phyloP scores from a whole-genome alignment of 2,113 vertebrate species.

The Sinocyclocheilus rhinocerous region DNA sequence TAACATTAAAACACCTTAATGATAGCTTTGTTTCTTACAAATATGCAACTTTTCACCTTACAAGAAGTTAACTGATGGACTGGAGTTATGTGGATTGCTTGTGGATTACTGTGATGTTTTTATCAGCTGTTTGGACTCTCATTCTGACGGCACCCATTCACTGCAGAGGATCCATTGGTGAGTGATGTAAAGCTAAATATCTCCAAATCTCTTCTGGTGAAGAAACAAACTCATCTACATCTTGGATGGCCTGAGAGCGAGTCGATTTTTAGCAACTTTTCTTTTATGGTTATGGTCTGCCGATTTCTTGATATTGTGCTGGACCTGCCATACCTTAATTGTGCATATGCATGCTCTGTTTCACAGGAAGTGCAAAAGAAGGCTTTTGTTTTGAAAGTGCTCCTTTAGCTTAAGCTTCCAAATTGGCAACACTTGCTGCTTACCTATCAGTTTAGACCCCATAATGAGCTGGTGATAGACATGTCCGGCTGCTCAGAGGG shows the following conservation, averaged over 20 bases:
- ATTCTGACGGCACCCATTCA: too few species aligned
- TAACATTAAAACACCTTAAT: background rate
- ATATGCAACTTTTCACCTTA: background rate
- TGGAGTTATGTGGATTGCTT: too few species aligned
- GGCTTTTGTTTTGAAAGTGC: background rate
- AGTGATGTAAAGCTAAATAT: too few species aligned
- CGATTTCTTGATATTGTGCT: background rate
- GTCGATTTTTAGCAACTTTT: background rate
- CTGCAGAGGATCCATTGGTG: too few species aligned
- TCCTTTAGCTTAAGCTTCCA: background rate
- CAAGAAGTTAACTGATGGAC: background rate
- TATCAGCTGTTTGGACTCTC: too few species aligned
- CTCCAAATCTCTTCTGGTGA: too few species aligned
- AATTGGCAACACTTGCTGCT: background rate
- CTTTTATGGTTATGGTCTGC: background rate
- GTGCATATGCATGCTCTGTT: background rate
- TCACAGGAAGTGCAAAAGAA: background rate
- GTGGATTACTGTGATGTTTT: background rate
- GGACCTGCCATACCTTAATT: background rate
- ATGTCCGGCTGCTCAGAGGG: background rate
- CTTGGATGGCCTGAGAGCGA: background rate
- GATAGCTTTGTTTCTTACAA: background rate
- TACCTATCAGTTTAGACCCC: background rate
- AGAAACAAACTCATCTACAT: background rate
- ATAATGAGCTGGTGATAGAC: background rate